These are phyloP conservation scores for Otus sunia DNA, from an alignment of 2,113 vertebrate genomes.

Conservation along the genomic window DNA sequence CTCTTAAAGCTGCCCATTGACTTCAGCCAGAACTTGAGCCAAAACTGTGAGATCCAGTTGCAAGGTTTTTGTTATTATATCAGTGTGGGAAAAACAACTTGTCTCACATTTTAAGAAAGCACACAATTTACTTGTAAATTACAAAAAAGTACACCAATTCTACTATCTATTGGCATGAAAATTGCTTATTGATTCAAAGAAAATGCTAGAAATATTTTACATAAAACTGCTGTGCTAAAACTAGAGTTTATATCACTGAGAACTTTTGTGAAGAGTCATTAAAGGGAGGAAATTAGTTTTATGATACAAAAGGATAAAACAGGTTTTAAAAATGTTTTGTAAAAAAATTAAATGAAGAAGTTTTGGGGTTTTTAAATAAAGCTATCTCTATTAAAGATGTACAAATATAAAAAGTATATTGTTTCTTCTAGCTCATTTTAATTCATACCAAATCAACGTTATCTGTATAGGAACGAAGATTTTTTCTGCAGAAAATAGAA, in stretches of 20 bases:
- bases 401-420: background rate
- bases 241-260: background rate
- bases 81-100: background rate
- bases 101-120: background rate
- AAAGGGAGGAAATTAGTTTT: conserved; percentile 34
- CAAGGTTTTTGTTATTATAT: background rate
- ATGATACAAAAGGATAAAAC: background rate
- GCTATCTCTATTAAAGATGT: conserved; percentile 31
- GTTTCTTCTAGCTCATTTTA: background rate
- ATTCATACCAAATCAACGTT: background rate
- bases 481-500: background rate
- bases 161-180: conserved; percentile 15
- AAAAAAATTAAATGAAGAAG: background rate
- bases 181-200: conserved; percentile 28
- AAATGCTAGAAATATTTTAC: conserved; percentile 34
- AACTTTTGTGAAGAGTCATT: conserved; percentile 19
- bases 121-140: background rate
- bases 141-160: conserved; percentile 9
- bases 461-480: background rate
- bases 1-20: background rate
- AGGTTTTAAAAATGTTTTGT: background rate
- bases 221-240: conserved; percentile 1
- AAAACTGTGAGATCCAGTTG: background rate
- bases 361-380: background rate
- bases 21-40: background rate